phyloP scores from a whole-genome alignment of 2,888 invertebrate species.

The Mystacides longicornis region DNA sequence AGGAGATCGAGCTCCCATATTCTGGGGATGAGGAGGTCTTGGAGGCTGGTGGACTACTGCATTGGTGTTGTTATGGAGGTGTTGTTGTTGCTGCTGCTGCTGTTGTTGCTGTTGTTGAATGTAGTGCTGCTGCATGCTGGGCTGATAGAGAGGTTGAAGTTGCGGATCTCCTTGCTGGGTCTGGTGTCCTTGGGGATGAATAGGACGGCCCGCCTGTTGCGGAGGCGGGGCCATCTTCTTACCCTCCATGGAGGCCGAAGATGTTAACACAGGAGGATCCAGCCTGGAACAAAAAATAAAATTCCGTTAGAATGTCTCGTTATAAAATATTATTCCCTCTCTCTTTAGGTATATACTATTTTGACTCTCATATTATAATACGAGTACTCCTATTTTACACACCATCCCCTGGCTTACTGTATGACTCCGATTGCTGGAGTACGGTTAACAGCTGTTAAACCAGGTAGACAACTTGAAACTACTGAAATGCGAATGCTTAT shows the following conservation, averaged over 20 bases:
- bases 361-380: too few relatives aligned
- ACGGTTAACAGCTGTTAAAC: too few relatives aligned
- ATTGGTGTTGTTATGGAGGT: slow-evolving; percentile 33
- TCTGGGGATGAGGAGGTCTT: slow-evolving; percentile 28
- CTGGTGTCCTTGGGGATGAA: slow-evolving; percentile 41
- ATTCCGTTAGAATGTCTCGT: too few relatives aligned
- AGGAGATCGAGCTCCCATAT: slow-evolving; percentile 45
- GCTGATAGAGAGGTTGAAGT: slow-evolving; percentile 39
- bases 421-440: too few relatives aligned
- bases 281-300: slow-evolving; percentile 48
- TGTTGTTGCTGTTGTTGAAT: slow-evolving; percentile 35
- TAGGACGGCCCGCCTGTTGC: slow-evolving; percentile 36
- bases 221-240: slow-evolving; percentile 51
- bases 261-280: slow-evolving; percentile 61
- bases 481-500: too few relatives aligned
- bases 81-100: slow-evolving; percentile 44
- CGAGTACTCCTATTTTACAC: too few relatives aligned
- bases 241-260: slow-evolving; percentile 58
- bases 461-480: too few relatives aligned
- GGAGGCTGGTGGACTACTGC: slow-evolving; percentile 38
- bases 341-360: too few relatives aligned
- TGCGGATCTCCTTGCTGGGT: slow-evolving; percentile 42
- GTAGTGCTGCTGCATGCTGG: slow-evolving; percentile 29
- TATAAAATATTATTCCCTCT: too few relatives aligned
- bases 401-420: too few relatives aligned